Evolutionary conservation across 2,113 vertebrate species (phyloP).

Genomic region (Callipepla squamata): DNA sequence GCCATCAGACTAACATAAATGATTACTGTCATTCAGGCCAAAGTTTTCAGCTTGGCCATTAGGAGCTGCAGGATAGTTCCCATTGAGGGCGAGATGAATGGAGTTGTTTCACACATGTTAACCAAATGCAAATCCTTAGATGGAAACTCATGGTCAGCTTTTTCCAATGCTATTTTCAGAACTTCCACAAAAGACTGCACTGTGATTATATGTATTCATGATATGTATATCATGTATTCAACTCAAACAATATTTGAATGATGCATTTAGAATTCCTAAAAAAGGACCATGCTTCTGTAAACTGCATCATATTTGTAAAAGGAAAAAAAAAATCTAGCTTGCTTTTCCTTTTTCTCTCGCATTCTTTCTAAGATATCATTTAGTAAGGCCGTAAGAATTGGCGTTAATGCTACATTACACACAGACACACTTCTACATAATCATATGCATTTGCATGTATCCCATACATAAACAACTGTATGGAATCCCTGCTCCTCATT

Average conservation of each 20-base stretch:
- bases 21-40: not conserved
- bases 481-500: constrained; percentile 40
- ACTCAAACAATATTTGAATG: constrained; percentile 83
- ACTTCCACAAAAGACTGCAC: constrained; percentile 72
- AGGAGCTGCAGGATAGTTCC: constrained; percentile 5
- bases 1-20: not conserved
- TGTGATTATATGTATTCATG: constrained; percentile 82
- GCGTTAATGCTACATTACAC: constrained; percentile 68
- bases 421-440: constrained; percentile 69
- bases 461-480: constrained; percentile 67
- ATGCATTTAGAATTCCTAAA: constrained; percentile 81
- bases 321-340: constrained; percentile 60
- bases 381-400: constrained; percentile 67
- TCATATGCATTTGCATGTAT: constrained; percentile 52
- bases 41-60: not conserved
- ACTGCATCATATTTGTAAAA: constrained; percentile 76
- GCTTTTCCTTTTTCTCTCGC: constrained; percentile 68
- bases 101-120: constrained; percentile 39
- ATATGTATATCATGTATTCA: constrained; percentile 80
- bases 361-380: constrained; percentile 62
- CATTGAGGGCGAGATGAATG: constrained; percentile 54
- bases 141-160: constrained; percentile 71
- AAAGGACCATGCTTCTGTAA: constrained; percentile 80
- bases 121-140: constrained; percentile 70
- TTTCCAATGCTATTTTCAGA: constrained; percentile 80